Conservation (phyloP, 2,113 vertebrate genomes). For the Rhipidura dahli region DNA sequence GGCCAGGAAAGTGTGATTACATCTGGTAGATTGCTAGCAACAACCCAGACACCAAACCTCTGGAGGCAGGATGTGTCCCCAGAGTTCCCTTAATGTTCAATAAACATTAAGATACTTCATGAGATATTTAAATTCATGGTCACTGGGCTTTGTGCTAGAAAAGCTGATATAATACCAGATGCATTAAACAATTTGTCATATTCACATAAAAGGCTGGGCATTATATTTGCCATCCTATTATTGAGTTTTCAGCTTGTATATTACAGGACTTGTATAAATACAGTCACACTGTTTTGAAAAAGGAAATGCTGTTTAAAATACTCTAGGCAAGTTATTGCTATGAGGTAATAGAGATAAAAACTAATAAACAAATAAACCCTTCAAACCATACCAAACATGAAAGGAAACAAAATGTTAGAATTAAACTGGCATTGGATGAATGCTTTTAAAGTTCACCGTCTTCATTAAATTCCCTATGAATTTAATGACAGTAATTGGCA, state of each 20-base stretch:
- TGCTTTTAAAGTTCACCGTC: background rate
- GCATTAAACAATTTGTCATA: background rate
- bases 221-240: background rate
- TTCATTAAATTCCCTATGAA: background rate
- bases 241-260: background rate
- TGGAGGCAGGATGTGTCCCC: background rate
- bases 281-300: background rate
- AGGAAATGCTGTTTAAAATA: background rate
- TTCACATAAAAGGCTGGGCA: background rate
- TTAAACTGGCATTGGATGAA: background rate
- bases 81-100: background rate
- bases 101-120: background rate
- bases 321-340: background rate
- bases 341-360: background rate
- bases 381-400: background rate
- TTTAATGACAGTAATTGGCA: background rate
- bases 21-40: background rate
- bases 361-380: background rate
- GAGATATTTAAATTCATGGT: background rate
- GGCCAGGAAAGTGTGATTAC: background rate
- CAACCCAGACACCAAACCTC: background rate
- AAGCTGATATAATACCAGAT: background rate
- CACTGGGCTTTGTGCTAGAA: background rate
- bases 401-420: background rate
- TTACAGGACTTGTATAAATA: background rate